Base-by-base conservation (phyloP, 2,797 vertebrate genomes). In the Oryzias dopingdopingensis region DNA sequence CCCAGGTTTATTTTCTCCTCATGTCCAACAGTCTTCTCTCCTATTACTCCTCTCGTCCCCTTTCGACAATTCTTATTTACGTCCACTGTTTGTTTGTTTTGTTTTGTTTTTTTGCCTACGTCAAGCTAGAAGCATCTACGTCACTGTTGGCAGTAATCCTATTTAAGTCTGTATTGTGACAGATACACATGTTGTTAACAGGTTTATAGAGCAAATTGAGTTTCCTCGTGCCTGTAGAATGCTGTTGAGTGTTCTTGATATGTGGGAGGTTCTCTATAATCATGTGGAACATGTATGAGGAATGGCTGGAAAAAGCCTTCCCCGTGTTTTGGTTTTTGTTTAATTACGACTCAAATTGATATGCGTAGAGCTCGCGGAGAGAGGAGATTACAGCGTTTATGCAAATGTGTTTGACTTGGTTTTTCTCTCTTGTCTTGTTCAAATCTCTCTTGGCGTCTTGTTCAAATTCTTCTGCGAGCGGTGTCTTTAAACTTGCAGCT, bases 301-400 rank as follows among this genome's bases (percentile, higher is more conserved):
- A 79, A 62, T 45, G 46, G 42, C 26, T 37, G 24, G 16, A 59
- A 72, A 61, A 67, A 6, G 6, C 37, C 37, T 7, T 41, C 65
- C 42, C 29, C 32, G 20, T 74, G 46, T 74, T 37, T 70, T 57
- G 23, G 42, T 6, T 54, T 67, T 76, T 74, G 59, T 76, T 72
- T 64, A 45, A 52, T 62, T 16, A 59, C 13, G 6, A 53, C 56
- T 52, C 64, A 59, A 78, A 80, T 66, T 62, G 51, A 81, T 82
- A 64, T 56, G 45, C 58, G 76, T 59, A 65, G 53, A 76, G 56
- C 72, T 76, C 1, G 50, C 73, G 60, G 43, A 65, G 51, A 29
- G 50, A 22, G 42, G 24, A 67, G 74, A 78, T 79, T 53, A 60
- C 49, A 52, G 65, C 17, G 15, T 79, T 77, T 79, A 67, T 76